Conservation (phyloP, 2,797 vertebrate genomes). For the Tarsius wallacei region DNA sequence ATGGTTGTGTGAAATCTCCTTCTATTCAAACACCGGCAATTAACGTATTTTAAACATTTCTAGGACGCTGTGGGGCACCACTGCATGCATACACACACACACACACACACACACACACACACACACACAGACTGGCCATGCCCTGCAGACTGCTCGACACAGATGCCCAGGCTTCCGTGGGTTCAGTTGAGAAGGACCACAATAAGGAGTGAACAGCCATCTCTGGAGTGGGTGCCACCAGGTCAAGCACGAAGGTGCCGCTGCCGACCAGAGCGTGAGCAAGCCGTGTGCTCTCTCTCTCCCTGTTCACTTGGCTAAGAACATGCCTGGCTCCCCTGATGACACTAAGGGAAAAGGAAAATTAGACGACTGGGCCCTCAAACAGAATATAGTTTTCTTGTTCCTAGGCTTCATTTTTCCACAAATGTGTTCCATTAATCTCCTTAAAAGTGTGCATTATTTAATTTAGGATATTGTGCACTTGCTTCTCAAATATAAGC, state of each 20-base stretch:
- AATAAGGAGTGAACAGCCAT: background rate
- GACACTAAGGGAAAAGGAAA: background rate
- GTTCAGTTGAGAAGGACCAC: background rate
- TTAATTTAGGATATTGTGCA: background rate
- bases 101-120: background rate
- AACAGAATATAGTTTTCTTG: background rate
- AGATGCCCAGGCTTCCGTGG: background rate
- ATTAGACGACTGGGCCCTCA: background rate
- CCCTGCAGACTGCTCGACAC: background rate
- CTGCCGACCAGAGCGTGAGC: background rate
- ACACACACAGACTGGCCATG: background rate
- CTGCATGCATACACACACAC: background rate
- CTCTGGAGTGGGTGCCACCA: background rate
- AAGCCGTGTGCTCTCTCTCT: background rate
- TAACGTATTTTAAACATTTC: background rate
- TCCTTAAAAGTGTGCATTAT: background rate
- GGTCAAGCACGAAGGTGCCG: background rate
- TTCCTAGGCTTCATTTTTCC: background rate
- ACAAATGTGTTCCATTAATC: background rate
- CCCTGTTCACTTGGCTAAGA: background rate
- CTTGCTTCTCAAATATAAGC: background rate
- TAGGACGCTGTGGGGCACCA: background rate
- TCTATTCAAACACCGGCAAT: background rate
- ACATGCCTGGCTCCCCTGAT: background rate
- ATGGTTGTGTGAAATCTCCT: background rate